A percentile compares a stretch with the other conserved stretches of the same genome.
These are phyloP conservation scores for Gallirallus australis DNA, from an alignment of 2,797 vertebrate species.

Conservation along the genomic window DNA sequence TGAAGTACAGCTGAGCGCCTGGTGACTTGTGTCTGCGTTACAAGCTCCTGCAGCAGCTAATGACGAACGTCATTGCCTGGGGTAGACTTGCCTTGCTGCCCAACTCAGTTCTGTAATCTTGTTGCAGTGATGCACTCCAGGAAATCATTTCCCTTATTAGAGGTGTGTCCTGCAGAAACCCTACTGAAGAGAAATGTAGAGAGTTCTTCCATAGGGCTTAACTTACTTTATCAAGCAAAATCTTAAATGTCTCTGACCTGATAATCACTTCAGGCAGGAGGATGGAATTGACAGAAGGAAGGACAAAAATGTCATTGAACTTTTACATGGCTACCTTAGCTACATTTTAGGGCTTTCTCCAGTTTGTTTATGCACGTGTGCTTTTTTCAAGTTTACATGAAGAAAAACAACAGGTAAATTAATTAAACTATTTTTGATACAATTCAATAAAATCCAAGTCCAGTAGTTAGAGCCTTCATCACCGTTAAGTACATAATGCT, in stretches of 20 bases:
- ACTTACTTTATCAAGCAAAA: not conserved
- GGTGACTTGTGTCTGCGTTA: not conserved
- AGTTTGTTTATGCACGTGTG: not conserved
- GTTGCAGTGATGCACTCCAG: not conserved
- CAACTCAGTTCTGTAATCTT: not conserved
- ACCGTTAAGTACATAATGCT: not conserved
- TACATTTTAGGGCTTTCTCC: not conserved
- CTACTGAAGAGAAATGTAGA: not conserved
- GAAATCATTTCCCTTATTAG: not conserved
- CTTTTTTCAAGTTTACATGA: not conserved
- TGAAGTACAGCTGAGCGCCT: not conserved
- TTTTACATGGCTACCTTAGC: not conserved
- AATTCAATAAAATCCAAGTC: not conserved
- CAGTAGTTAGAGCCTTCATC: not conserved
- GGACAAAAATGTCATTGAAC: not conserved
- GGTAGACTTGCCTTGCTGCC: not conserved
- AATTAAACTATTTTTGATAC: not conserved
- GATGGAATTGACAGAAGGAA: not conserved
- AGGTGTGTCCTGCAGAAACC: not conserved
- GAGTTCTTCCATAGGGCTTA: not conserved
- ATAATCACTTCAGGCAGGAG: rapidly evolving
- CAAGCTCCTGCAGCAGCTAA: not conserved
- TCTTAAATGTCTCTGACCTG: not conserved
- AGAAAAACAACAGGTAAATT: not conserved
- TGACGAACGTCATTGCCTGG: not conserved